These are phyloP conservation scores for Phainopepla nitens DNA, from an alignment of 2,113 vertebrate species.

Conservation along the genomic window DNA sequence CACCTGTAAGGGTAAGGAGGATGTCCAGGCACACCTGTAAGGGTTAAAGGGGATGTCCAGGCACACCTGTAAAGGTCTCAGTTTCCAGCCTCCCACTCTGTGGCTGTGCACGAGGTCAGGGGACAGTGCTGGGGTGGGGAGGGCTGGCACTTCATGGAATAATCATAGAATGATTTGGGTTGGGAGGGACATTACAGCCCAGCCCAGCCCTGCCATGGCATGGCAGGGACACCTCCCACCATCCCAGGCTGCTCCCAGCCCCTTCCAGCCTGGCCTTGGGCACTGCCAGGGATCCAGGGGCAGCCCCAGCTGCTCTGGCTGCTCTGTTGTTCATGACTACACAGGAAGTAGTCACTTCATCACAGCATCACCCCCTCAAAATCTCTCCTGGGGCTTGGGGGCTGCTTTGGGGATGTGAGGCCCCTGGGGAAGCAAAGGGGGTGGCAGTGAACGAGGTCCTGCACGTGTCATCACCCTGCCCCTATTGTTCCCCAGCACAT, in stretches of 20 bases:
- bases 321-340: not conserved
- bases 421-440: not conserved
- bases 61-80: not conserved
- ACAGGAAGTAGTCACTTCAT: not conserved
- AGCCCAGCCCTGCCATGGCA: too few species aligned
- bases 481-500: accelerated
- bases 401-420: not conserved
- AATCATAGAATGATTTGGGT: too few species aligned
- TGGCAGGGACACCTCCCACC: too few species aligned
- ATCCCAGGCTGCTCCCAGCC: too few species aligned
- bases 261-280: too few species aligned
- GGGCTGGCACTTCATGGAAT: not conserved
- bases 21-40: too few species aligned
- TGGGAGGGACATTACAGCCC: too few species aligned
- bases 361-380: not conserved
- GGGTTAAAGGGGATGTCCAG: too few species aligned
- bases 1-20: too few species aligned
- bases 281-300: not conserved
- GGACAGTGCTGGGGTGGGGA: not conserved
- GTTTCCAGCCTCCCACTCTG: accelerated
- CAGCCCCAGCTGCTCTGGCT: not conserved
- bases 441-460: not conserved
- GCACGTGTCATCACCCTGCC: accelerated
- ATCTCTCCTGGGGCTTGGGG: too few species aligned
- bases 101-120: too few species aligned